Conservation (phyloP, 2,888 invertebrate genomes). For the Apoderus coryli region DNA sequence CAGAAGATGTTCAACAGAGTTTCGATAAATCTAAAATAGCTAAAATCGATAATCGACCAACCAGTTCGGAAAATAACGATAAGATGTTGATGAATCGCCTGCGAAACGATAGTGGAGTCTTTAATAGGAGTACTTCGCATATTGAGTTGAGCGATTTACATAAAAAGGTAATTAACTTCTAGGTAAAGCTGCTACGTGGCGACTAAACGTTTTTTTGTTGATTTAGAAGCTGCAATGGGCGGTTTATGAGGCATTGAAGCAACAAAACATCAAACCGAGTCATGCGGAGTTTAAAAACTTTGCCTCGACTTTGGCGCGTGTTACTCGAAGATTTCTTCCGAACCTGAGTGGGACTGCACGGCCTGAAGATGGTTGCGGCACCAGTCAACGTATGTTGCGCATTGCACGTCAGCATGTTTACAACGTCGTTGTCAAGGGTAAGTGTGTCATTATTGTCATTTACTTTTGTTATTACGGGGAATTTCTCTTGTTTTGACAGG, state of each 20-base stretch:
- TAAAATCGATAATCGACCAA: conserved; percentile 39
- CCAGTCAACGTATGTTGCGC: conserved; percentile 61
- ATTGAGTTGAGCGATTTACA: conserved; percentile 45
- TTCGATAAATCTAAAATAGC: conserved; percentile 43
- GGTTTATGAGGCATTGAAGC: conserved; percentile 59
- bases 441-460: no score
- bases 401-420: conserved; percentile 50
- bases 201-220: conserved; percentile 5
- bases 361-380: conserved; percentile 39
- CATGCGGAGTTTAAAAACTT: conserved; percentile 58
- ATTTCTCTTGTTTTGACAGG: no score
- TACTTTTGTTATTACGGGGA: no score
- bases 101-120: no score
- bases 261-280: conserved; percentile 51
- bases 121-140: conserved; percentile 16
- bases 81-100: no score
- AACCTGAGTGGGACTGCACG: conserved; percentile 32
- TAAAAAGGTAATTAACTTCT: conserved; percentile 46
- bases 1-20: conserved; percentile 21
- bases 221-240: conserved; percentile 69
- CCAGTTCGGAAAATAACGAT: conserved; percentile 14
- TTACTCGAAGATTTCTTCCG: conserved; percentile 49
- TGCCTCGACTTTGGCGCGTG: conserved; percentile 50
- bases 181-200: conserved; percentile 1
- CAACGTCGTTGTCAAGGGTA: conserved; percentile 48